Conservation (phyloP, 2,113 vertebrate species). For the Phycodurus eques region DNA sequence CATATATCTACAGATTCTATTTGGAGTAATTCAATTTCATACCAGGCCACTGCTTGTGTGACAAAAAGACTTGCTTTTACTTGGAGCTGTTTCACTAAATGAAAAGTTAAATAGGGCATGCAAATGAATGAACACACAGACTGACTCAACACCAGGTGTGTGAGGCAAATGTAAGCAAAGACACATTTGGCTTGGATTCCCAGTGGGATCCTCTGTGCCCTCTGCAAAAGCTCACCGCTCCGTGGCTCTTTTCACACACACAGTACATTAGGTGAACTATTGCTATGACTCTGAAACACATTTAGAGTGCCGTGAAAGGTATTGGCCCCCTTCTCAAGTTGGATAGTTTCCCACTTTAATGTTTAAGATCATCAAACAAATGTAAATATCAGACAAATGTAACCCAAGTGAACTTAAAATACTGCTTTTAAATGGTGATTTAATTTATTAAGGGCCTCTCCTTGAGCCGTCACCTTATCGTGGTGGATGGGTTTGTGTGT, state of each 20-base stretch:
- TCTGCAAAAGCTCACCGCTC: slow-evolving; percentile 39
- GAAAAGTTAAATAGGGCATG: slow-evolving; percentile 67
- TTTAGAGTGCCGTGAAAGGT: not conserved
- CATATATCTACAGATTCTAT: not conserved
- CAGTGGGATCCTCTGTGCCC: slow-evolving; percentile 56
- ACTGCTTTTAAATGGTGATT: too few relatives aligned
- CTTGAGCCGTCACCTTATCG: too few relatives aligned
- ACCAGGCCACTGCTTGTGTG: slow-evolving; percentile 55
- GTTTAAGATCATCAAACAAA: too few relatives aligned
- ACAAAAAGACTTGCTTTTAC: slow-evolving; percentile 57
- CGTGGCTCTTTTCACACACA: not conserved
- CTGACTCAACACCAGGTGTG: slow-evolving; percentile 58
- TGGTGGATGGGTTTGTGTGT: too few relatives aligned
- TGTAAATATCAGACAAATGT: too few relatives aligned
- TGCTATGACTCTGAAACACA: not conserved
- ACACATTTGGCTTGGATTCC: slow-evolving; percentile 61
- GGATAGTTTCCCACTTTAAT: too few relatives aligned
- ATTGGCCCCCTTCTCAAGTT: too few relatives aligned
- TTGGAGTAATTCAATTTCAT: slow-evolving; percentile 14
- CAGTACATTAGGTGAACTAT: not conserved
- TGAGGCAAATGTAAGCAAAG: slow-evolving; percentile 47
- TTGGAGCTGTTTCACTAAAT: slow-evolving; percentile 48
- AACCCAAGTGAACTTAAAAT: too few relatives aligned
- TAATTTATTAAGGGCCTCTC: too few relatives aligned
- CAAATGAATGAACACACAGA: slow-evolving; percentile 38